These are phyloP conservation scores for Enteromius mattozi DNA, from an alignment of 2,797 vertebrate genomes.

Conservation along the genomic window DNA sequence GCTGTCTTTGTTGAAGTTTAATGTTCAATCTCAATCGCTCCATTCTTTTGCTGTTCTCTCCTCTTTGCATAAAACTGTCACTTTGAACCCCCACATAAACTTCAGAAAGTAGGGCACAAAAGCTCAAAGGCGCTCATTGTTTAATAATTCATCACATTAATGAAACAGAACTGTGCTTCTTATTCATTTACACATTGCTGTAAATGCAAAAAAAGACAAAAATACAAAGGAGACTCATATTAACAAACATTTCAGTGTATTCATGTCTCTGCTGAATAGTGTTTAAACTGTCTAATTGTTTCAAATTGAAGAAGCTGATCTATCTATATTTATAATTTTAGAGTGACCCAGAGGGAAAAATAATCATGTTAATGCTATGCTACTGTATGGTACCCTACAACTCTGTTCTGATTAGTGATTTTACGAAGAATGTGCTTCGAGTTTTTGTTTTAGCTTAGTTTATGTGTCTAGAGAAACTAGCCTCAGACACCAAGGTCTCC, in stretches of 20 bases:
- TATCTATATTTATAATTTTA: background rate
- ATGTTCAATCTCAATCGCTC: constrained; percentile 7
- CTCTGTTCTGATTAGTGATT: constrained; percentile 21
- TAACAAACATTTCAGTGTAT: background rate
- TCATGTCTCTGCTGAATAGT: constrained; percentile 3
- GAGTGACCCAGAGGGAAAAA: background rate
- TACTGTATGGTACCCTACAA: background rate
- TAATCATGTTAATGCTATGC: background rate
- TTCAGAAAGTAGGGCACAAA: constrained; percentile 55
- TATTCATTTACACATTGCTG: background rate
- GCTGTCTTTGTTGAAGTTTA: constrained; percentile 6
- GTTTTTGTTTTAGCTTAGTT: constrained; percentile 15
- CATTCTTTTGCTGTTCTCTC: background rate
- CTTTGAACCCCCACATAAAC: constrained; percentile 19
- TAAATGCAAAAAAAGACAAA: background rate
- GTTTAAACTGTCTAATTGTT: background rate
- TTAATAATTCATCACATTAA: constrained; percentile 63
- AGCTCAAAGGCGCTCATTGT: constrained; percentile 46
- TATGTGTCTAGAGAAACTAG: constrained; percentile 42
- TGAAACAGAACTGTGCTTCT: constrained; percentile 43
- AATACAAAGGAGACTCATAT: background rate
- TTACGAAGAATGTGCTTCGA: background rate
- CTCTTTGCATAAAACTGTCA: constrained; percentile 20
- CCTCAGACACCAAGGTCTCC: constrained; percentile 56
- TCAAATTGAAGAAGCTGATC: background rate